phyloP scores from a whole-genome alignment of 2,797 vertebrate genomes.

The Ataeniobius toweri region DNA sequence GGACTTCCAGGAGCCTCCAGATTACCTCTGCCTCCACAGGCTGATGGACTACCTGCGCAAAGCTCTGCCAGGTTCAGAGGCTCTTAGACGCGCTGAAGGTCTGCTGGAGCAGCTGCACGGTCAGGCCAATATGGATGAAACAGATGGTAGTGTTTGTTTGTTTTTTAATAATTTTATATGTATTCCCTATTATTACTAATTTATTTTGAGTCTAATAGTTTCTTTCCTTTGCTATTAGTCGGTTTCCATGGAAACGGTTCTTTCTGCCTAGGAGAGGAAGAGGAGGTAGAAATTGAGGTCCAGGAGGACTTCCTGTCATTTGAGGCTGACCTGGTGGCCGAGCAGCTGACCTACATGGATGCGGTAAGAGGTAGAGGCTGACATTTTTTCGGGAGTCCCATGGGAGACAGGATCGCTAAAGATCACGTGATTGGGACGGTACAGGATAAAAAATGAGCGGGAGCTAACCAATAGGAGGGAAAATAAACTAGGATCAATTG shows the following conservation, averaged over 20 bases:
- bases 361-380: too few species aligned
- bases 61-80: constrained; percentile 87
- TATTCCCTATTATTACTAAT: background rate
- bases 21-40: constrained; percentile 84
- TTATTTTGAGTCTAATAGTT: background rate
- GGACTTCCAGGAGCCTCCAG: constrained; percentile 91
- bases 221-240: constrained; percentile 65
- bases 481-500: too few species aligned
- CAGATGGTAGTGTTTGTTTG: constrained; percentile 72
- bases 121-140: constrained; percentile 80
- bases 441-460: too few species aligned
- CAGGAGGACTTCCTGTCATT: constrained; percentile 89
- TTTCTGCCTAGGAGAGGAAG: constrained; percentile 84
- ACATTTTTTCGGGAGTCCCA: too few species aligned
- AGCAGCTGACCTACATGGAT: constrained; percentile 97
- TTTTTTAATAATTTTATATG: background rate
- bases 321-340: constrained; percentile 87
- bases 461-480: too few species aligned
- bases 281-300: constrained; percentile 81
- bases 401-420: too few species aligned
- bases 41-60: constrained; percentile 86
- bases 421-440: too few species aligned
- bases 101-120: constrained; percentile 89
- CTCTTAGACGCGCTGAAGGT: constrained; percentile 84
- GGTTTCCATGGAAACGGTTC: constrained; percentile 78